A percentile compares a stretch with the other conserved stretches of the same genome.
These are phyloP conservation scores for Leptoteleia sp. DNA, from an alignment of 1,140 invertebrate species.

Conservation along the genomic window DNA sequence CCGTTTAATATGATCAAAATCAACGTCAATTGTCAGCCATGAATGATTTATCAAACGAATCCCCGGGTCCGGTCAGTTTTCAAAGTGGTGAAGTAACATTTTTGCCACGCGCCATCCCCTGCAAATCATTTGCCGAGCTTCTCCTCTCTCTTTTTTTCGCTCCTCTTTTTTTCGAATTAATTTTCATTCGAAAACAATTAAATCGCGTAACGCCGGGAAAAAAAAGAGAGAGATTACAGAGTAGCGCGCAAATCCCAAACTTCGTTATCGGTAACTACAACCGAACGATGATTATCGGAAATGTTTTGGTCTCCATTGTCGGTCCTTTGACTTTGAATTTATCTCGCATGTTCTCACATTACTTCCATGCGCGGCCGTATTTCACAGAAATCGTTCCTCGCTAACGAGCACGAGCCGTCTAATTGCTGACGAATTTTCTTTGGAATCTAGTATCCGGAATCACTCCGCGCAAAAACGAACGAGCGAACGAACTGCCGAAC, in stretches of 20 bases:
- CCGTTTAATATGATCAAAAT: too few species aligned
- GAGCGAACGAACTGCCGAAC: constrained; percentile 55
- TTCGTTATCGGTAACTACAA: constrained; percentile 48
- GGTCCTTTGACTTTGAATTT: constrained; percentile 67
- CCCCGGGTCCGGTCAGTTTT: background rate
- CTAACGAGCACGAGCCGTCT: constrained; percentile 61
- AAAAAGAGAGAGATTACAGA: constrained; percentile 39
- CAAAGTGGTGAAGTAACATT: too few species aligned
- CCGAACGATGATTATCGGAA: constrained; percentile 62
- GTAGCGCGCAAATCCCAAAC: constrained; percentile 37
- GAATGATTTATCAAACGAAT: background rate
- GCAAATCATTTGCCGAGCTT: too few species aligned
- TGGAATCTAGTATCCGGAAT: constrained; percentile 67
- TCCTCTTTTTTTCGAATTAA: constrained; percentile 27
- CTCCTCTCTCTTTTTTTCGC: background rate
- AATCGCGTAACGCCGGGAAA: constrained; percentile 5
- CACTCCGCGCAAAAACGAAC: constrained; percentile 56
- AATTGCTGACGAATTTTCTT: constrained; percentile 69
- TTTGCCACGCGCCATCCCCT: too few species aligned
- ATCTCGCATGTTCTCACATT: constrained; percentile 65
- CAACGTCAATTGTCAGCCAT: background rate
- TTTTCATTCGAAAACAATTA: constrained; percentile 37
- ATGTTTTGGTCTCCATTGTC: constrained; percentile 65
- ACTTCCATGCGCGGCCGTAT: constrained; percentile 56
- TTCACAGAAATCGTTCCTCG: constrained; percentile 63